phyloP scores from a whole-genome alignment of 1,140 invertebrate species.

The Samia ricini region DNA sequence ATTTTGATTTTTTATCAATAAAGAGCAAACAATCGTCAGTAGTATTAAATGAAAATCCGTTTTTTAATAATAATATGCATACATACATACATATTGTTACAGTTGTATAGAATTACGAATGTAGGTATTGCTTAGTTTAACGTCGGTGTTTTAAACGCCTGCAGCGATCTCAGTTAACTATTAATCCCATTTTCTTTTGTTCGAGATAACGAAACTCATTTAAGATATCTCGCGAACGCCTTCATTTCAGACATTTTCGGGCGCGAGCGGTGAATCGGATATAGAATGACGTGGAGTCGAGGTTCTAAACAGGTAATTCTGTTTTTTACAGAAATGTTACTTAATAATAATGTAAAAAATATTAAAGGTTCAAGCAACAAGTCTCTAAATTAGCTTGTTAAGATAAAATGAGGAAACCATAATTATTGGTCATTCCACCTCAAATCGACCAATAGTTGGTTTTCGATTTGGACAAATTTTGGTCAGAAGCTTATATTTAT shows the following conservation, averaged over 20 bases:
- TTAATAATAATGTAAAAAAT: too few relatives aligned
- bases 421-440: too few relatives aligned
- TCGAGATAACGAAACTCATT: conserved; percentile 75
- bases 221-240: conserved; percentile 74
- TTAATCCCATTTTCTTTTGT: conserved; percentile 73
- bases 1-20: too few relatives aligned
- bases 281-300: conserved; percentile 36
- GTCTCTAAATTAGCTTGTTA: too few relatives aligned
- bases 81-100: background rate
- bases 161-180: conserved; percentile 66
- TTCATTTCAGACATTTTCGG: conserved; percentile 70
- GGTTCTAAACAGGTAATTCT: background rate
- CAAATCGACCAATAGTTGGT: too few relatives aligned
- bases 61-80: background rate
- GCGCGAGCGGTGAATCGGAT: conserved; percentile 48
- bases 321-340: background rate
- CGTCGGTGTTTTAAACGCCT: conserved; percentile 44
- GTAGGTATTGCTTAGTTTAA: background rate
- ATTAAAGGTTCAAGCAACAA: too few relatives aligned
- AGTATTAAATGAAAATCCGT: too few relatives aligned
- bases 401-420: too few relatives aligned
- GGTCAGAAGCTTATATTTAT: too few relatives aligned
- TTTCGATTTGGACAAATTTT: too few relatives aligned
- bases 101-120: background rate
- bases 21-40: too few relatives aligned